phyloP scores from a whole-genome alignment of 2,113 vertebrate species.

The Xenus cinereus region DNA sequence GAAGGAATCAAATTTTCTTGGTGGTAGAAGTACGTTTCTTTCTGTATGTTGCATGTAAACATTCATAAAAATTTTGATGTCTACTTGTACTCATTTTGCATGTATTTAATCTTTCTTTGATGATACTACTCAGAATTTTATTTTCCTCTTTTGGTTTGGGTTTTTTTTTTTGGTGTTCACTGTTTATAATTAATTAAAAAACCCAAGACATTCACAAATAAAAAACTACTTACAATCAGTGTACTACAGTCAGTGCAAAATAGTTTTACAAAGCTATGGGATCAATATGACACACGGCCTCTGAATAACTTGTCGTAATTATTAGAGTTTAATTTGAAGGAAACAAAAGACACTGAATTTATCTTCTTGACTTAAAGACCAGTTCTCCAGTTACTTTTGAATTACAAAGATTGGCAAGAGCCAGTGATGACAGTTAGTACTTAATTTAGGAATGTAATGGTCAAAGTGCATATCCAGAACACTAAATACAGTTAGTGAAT shows the following conservation, averaged over 20 bases:
- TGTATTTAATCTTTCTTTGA: neutral
- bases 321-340: conserved; percentile 20
- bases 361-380: neutral
- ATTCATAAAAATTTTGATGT: neutral
- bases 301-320: neutral
- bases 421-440: neutral
- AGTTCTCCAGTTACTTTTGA: neutral
- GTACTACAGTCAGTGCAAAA: neutral
- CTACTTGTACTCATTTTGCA: neutral
- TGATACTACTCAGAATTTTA: neutral
- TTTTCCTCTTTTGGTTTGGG: neutral
- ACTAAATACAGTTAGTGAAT: neutral
- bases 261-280: neutral
- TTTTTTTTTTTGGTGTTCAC: neutral
- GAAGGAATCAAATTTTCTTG: neutral
- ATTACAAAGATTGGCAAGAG: neutral
- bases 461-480: neutral
- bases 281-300: neutral
- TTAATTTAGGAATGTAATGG: neutral
- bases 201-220: neutral
- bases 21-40: neutral
- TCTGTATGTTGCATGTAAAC: neutral
- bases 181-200: neutral
- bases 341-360: neutral
- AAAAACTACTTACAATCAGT: accelerated